These are phyloP conservation scores for Caenorhabditis zanzibari DNA, from an alignment of 2,888 invertebrate species.

Conservation along the genomic window DNA sequence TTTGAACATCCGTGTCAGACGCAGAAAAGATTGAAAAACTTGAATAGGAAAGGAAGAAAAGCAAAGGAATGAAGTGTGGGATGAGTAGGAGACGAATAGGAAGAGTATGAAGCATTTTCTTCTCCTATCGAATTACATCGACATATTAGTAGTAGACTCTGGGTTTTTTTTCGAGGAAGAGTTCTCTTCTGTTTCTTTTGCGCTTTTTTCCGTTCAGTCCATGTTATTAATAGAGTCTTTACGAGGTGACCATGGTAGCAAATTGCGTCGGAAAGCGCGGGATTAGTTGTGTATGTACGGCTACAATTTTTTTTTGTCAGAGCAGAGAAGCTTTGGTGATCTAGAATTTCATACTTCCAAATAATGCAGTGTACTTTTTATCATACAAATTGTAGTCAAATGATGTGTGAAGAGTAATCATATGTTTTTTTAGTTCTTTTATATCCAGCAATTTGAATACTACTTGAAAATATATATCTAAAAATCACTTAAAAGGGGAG, in stretches of 20 bases:
- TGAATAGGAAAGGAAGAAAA: conserved; percentile 39
- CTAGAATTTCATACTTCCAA: background rate
- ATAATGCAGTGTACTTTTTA: no score
- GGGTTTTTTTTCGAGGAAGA: conserved; percentile 30
- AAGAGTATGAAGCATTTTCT: conserved; percentile 47
- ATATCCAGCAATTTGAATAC: no score
- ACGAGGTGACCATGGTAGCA: conserved; percentile 36
- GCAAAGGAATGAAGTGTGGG: conserved; percentile 37
- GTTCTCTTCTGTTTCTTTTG: conserved; percentile 4
- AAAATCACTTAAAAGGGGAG: no score
- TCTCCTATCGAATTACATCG: conserved; percentile 57
- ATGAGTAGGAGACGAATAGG: conserved; percentile 56
- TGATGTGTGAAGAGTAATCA: no score
- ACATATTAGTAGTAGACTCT: conserved; percentile 56
- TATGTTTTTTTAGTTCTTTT: no score
- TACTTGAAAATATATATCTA: no score
- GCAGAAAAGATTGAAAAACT: conserved; percentile 54
- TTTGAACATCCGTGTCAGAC: conserved; percentile 46
- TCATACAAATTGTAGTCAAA: no score
- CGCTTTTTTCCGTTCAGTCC: background rate
- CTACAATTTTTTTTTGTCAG: conserved; percentile 25
- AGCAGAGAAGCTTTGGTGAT: background rate
- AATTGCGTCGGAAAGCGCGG: conserved; percentile 18
- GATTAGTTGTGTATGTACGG: conserved; percentile 5
- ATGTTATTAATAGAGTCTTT: conserved; percentile 27